Evolutionary conservation across 2,113 vertebrate genomes (phyloP), one percentile per base, ranked within the genome.

Genomic region (Numida meleagris): DNA sequence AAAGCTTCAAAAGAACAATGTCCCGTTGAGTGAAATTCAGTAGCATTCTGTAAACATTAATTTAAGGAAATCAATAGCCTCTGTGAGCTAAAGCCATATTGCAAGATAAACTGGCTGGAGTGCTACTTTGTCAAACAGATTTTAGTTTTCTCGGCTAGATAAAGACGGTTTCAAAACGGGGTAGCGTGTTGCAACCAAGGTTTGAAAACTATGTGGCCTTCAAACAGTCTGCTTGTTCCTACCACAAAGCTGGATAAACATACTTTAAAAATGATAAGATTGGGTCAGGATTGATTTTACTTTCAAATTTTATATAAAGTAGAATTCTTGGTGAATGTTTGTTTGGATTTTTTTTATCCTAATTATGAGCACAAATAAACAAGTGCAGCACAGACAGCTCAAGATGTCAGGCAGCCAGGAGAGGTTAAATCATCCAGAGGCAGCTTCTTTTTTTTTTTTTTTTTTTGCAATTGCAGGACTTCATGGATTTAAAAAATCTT

Each of bases 151-250:
- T 98, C 97, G 92, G 97, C 93, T 95, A 98, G 98, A 98, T 98
- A 98, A 98, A 98, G 98, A 98, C 95, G 94, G 97, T 98, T 98
- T 98, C 98, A 98, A 98, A 98, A 98, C 87, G 97, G 97, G 96
- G 95, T 95, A 97, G 96, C 97, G 97, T 98, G 98, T 98, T 97
- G 98, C 98, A 98, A 98, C 98, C 98, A 98, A 98, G 98, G 98
- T 98, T 98, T 97, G 97, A 97, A 98, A 98, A 98, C 96, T 98
- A 98, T 98, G 98, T 97, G 98, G 98, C 98, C 98, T 99, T 98
- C 98, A 98, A 98, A 98, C 97, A 96, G 95, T 90, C 95, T 97
- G 97, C 97, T 95, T 94, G 94, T 96, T 97, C 96, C 97, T 97
- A 97, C 97, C 97, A 97, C 97, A 98, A 97, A 98, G 98, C 98